These are phyloP conservation scores for Antedon mediterranea DNA, from an alignment of 53 echinoderm and acorn worm genomes.

Conservation along the genomic window DNA sequence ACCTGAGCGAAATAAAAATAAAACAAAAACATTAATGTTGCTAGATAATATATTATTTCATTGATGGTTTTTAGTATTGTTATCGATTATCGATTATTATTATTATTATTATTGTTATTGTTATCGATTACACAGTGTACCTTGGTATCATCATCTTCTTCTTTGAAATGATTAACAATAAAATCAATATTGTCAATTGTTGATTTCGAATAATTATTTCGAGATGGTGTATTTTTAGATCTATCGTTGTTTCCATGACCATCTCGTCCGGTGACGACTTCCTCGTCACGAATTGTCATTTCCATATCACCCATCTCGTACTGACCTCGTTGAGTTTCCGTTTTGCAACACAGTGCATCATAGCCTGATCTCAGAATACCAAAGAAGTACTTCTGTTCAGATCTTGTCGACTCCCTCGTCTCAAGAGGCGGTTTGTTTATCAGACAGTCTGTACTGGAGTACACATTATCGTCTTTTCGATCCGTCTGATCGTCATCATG, in stretches of 20 bases:
- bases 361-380: background rate
- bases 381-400: background rate
- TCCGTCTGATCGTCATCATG: slow-evolving; percentile 36
- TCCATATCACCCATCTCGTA: background rate
- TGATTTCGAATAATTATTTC: background rate
- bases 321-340: background rate
- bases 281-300: background rate
- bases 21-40: background rate
- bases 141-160: background rate
- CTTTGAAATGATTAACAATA: background rate
- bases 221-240: background rate
- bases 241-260: background rate
- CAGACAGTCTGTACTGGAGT: background rate
- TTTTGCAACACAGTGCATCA: background rate
- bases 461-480: background rate
- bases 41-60: too few species aligned
- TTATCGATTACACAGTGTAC: too few species aligned
- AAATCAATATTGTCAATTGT: background rate
- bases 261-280: background rate
- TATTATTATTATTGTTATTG: too few species aligned
- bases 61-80: too few species aligned
- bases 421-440: background rate
- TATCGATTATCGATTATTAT: too few species aligned
- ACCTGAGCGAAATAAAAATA: slow-evolving; percentile 38
- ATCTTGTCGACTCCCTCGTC: background rate